These are phyloP conservation scores for Drosophila albomicans DNA, from an alignment of 1,140 invertebrate species.

Conservation along the genomic window DNA sequence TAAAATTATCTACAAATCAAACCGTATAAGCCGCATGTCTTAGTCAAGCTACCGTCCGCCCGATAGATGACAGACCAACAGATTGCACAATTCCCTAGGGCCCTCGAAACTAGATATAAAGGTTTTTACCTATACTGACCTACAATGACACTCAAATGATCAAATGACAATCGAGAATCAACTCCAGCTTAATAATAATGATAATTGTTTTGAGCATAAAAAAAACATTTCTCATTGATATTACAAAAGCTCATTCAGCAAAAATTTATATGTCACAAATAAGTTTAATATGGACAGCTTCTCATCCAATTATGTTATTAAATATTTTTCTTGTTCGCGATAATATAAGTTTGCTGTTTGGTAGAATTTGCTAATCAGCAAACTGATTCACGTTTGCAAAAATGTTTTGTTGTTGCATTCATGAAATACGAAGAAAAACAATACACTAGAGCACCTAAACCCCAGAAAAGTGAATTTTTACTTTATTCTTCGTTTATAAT, in stretches of 20 bases:
- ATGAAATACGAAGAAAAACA: constrained; percentile 59
- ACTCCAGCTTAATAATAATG: background rate
- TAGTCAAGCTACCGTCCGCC: constrained; percentile 16
- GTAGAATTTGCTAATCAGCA: constrained; percentile 46
- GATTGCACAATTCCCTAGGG: constrained; percentile 73
- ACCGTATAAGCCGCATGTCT: constrained; percentile 62
- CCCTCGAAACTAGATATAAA: constrained; percentile 60
- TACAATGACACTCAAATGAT: constrained; percentile 7
- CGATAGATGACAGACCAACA: constrained; percentile 51
- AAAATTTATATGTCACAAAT: background rate
- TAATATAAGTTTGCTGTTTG: constrained; percentile 19
- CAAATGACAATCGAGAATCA: background rate
- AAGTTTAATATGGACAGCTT: background rate
- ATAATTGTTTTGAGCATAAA: background rate
- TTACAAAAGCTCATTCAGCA: background rate
- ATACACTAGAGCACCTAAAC: constrained; percentile 15
- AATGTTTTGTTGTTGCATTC: background rate
- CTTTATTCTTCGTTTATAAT: constrained; percentile 62
- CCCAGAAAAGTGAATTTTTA: constrained; percentile 58
- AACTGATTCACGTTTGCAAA: constrained; percentile 53
- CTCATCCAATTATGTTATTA: background rate
- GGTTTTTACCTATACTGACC: constrained; percentile 49
- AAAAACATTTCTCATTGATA: too few species aligned
- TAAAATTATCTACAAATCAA: constrained; percentile 79
- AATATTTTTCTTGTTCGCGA: background rate